Evolutionary conservation across 2,113 vertebrate genomes (phyloP), one percentile per base, ranked within the genome.

Genomic region (Urocolius indicus): DNA sequence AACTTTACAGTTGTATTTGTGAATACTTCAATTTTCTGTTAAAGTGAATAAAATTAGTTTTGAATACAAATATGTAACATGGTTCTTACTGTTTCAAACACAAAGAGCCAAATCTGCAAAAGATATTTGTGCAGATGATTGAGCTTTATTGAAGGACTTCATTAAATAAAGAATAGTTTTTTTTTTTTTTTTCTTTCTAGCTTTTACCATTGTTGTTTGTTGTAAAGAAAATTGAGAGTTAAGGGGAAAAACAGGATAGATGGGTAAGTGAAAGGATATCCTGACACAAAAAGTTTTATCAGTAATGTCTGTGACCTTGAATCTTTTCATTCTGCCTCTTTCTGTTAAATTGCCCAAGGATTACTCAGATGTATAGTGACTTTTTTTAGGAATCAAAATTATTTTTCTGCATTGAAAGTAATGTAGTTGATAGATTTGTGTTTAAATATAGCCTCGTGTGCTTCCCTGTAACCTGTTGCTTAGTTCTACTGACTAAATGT

Each of bases 381-480:
- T 9, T 13, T 27, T 88, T 93, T 89, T 52, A 41, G 43, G 10
- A 90, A 86, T 62, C 6, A 38, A 1, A 3, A 26, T 26, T 80
- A 43, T 71, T 57, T 71, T 46, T 51, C 62, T 91, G 27, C 49
- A 30, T n/a, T 82, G 55, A 52, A 84, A 93, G 94, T 63, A 74
- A 68, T 67, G 16, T 11, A 86, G 77, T 95, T 82, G 54, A 87
- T 96, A 87, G 65, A n/a, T 81, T 54, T 86, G 85, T 77, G 69
- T 93, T 97, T 95, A 96, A 94, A 95, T 82, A 71, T 69, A 95
- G 85, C 82, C 63, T 84, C 92, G 75, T 94, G 94, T 95, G 54
- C 85, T 69, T 81, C 69, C 79, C 34, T 81, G 81, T 90, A 97
- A 91, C 79, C 71, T 94, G 95, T 95, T 94, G 79, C 91, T 96